A percentile compares a stretch with the other conserved stretches of the same genome.
Evolutionary conservation across 2,113 vertebrate genomes (phyloP).

Genomic region (Hydrochoerus hydrochaeris): DNA sequence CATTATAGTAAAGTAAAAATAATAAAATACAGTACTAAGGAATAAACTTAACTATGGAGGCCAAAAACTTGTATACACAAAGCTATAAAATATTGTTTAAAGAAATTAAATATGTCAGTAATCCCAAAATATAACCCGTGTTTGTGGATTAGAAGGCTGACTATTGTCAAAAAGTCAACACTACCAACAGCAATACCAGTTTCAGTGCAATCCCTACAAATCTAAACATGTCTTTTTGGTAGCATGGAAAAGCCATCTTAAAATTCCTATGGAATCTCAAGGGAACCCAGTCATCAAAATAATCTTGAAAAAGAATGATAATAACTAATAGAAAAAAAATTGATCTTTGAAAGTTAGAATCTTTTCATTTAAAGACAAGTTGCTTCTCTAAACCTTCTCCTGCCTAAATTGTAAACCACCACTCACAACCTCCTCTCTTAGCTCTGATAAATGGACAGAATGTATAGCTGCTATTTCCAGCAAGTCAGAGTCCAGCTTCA

Average conservation of each 20-base stretch:
- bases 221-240: constrained; percentile 19
- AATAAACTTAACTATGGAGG: background rate
- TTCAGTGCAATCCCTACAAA: background rate
- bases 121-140: background rate
- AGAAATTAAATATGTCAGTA: background rate
- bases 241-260: background rate
- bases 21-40: background rate
- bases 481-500: background rate
- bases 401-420: background rate
- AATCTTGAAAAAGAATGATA: background rate
- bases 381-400: background rate
- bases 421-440: background rate
- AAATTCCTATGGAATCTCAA: background rate
- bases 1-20: background rate
- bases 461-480: background rate
- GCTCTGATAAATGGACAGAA: background rate
- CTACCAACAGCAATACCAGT: background rate
- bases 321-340: background rate
- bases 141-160: background rate
- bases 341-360: background rate
- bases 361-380: background rate
- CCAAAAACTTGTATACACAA: background rate
- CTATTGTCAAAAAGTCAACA: background rate
- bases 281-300: background rate
- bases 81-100: background rate